Percentiles rank a stretch among this genome's conserved stretches.
phyloP scores from a whole-genome alignment of 1,140 invertebrate genomes.

The Aphelinus atriplicis region DNA sequence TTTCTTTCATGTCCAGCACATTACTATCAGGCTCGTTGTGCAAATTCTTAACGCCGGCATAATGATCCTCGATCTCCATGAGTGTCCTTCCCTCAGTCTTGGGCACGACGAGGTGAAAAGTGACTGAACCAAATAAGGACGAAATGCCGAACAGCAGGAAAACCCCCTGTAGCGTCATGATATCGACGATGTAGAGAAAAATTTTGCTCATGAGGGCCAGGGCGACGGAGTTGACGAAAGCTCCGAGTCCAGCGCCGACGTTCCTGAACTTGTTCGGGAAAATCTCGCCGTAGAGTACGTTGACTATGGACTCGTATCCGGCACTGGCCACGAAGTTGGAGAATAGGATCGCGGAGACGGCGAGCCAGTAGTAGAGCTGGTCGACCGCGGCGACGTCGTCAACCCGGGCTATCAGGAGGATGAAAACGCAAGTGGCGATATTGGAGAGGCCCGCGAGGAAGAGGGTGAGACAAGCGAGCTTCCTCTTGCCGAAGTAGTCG shows the following conservation, averaged over 20 bases:
- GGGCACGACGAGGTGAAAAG: background rate
- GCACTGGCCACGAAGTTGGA: background rate
- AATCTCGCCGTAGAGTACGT: background rate
- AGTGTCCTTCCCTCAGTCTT: conserved; percentile 9
- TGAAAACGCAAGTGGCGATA: background rate
- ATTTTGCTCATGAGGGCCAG: background rate
- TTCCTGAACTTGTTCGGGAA: background rate
- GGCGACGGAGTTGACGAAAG: background rate
- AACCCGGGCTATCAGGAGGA: background rate
- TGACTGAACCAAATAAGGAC: background rate
- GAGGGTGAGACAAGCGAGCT: background rate
- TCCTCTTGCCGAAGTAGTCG: background rate
- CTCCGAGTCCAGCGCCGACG: background rate
- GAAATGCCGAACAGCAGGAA: background rate
- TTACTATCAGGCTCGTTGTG: too few relatives aligned
- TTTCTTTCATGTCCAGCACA: too few relatives aligned
- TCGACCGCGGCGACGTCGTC: background rate
- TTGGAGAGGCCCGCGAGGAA: background rate
- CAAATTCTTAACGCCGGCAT: too few relatives aligned
- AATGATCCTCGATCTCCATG: conserved; percentile 1
- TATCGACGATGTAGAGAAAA: background rate
- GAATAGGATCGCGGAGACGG: background rate
- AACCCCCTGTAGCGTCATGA: background rate
- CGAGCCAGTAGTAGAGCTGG: background rate
- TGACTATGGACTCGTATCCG: background rate